Percentiles rank a stretch among this genome's conserved stretches.
Evolutionary conservation across 2,797 vertebrate genomes (phyloP).

Genomic region (Halcyon leucocephala): DNA sequence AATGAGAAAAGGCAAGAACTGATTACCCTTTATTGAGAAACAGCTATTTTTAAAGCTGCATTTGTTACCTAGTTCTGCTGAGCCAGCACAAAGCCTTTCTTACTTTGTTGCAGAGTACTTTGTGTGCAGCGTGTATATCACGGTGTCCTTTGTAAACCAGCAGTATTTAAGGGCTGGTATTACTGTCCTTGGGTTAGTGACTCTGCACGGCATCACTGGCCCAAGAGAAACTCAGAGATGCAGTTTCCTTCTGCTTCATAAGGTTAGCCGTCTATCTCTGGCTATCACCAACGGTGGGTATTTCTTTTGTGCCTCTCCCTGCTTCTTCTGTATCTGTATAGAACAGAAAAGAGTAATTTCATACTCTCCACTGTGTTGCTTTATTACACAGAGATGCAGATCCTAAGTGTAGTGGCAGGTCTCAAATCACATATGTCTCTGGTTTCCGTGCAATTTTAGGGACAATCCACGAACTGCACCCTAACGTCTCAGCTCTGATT

Average conservation of each 20-base stretch:
- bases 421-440: not conserved
- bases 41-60: conserved; percentile 7
- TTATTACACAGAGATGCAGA: not conserved
- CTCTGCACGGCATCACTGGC: not conserved
- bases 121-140: not conserved
- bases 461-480: not conserved
- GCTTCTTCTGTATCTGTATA: not conserved
- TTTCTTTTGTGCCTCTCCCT: not conserved
- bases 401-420: not conserved
- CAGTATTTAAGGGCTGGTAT: not conserved
- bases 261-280: not conserved
- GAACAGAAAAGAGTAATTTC: not conserved
- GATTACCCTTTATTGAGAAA: not conserved
- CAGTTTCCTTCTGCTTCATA: not conserved
- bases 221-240: not conserved
- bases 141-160: not conserved
- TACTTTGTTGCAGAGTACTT: not conserved
- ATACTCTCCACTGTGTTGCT: not conserved
- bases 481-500: not conserved
- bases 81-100: conserved; percentile 11
- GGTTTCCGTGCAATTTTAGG: not conserved
- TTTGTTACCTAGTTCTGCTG: not conserved
- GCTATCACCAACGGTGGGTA: not conserved
- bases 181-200: not conserved
- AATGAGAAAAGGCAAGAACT: not conserved